phyloP scores from a whole-genome alignment of 2,888 invertebrate species.

The Troides aeacus region DNA sequence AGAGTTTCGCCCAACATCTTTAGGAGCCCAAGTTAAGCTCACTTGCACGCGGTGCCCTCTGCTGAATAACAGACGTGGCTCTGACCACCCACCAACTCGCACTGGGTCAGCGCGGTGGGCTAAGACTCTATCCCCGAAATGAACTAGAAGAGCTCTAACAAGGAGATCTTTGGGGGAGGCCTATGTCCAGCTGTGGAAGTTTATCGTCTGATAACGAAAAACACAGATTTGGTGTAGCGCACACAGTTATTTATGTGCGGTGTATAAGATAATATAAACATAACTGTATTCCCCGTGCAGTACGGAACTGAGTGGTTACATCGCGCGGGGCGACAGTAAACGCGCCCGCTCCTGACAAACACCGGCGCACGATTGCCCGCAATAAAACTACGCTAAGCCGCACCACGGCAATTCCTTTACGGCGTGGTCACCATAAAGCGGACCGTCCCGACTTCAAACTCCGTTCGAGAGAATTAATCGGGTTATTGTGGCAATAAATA shows the following conservation, averaged over 20 bases:
- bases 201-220: too few relatives aligned
- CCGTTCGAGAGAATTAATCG: constrained; percentile 68
- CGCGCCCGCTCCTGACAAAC: constrained; percentile 14
- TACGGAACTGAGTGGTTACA: constrained; percentile 3
- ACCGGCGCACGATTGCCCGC: constrained; percentile 24
- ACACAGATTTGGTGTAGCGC: too few relatives aligned
- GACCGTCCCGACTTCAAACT: constrained; percentile 57
- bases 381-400: constrained; percentile 26
- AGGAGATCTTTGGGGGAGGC: too few relatives aligned
- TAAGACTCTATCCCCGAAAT: too few relatives aligned
- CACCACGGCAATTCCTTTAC: constrained; percentile 24
- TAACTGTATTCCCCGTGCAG: not conserved
- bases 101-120: too few relatives aligned
- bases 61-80: too few relatives aligned
- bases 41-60: too few relatives aligned
- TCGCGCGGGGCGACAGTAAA: constrained; percentile 24
- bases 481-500: constrained; percentile 79
- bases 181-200: too few relatives aligned
- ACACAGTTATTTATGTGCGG: not conserved
- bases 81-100: too few relatives aligned
- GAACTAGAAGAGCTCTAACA: too few relatives aligned
- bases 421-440: constrained; percentile 34
- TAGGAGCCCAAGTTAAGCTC: too few relatives aligned
- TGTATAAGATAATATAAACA: not conserved
- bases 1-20: too few relatives aligned